Conservation (phyloP, 30 jellyfish, hydroid and myxozoan species). For the Clytia hemisphaerica region DNA sequence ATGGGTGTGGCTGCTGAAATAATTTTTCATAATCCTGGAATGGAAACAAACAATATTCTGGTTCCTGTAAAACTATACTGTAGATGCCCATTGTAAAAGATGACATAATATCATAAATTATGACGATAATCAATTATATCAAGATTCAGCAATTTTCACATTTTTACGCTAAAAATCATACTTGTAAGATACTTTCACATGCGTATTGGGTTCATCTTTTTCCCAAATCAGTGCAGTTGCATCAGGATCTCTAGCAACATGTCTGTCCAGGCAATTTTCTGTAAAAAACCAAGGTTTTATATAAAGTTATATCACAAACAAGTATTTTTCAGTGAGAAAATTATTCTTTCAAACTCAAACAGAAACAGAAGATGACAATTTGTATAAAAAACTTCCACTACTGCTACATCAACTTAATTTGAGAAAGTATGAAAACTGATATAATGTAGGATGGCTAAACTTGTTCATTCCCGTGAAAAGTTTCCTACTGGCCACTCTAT, state of each 20-base stretch:
- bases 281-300: too few relatives aligned
- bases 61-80: too few relatives aligned
- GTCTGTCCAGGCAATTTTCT: constrained; percentile 93
- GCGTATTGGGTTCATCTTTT: constrained; percentile 83
- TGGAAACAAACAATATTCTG: too few relatives aligned
- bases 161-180: constrained; percentile 2
- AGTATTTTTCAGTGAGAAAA: background rate
- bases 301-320: background rate
- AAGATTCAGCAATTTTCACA: background rate
- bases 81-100: too few relatives aligned
- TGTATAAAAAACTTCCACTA: background rate
- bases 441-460: too few relatives aligned
- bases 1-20: too few relatives aligned
- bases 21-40: too few relatives aligned
- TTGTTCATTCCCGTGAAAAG: too few relatives aligned
- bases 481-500: too few relatives aligned
- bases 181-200: constrained; percentile 79
- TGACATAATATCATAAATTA: too few relatives aligned
- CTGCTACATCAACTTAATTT: background rate
- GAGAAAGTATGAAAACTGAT: too few relatives aligned
- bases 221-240: constrained; percentile 89
- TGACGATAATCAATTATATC: too few relatives aligned
- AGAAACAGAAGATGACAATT: background rate
- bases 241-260: constrained; percentile 61
- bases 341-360: background rate